Conservation (phyloP, 2,113 vertebrate genomes). For the Myotis brandtii region DNA sequence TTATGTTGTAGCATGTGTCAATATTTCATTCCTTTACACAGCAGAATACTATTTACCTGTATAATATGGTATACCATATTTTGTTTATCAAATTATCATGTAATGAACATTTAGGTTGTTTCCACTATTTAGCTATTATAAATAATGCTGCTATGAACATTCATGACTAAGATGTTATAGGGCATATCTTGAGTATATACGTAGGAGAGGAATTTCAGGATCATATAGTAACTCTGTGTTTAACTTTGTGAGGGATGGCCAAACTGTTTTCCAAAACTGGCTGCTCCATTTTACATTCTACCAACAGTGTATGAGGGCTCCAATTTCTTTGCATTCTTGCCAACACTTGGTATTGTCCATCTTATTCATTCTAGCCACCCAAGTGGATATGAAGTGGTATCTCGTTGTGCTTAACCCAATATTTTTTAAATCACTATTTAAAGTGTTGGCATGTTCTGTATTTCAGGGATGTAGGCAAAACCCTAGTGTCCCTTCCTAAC, state of each 20-base stretch:
- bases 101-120: background rate
- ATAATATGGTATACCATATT: background rate
- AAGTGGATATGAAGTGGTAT: background rate
- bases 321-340: background rate
- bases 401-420: background rate
- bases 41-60: background rate
- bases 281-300: background rate
- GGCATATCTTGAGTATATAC: background rate
- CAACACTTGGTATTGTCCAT: background rate
- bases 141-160: background rate
- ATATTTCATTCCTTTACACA: background rate
- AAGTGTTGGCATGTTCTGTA: background rate
- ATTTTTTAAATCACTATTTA: background rate
- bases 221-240: background rate
- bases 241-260: background rate
- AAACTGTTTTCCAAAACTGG: background rate
- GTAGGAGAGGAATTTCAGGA: background rate
- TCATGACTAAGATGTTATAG: background rate
- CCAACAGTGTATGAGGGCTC: rapidly evolving
- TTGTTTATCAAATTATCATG: background rate
- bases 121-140: background rate
- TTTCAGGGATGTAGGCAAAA: background rate
- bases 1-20: background rate
- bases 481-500: background rate
- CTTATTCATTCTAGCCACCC: background rate